Base-by-base conservation (phyloP, 1,140 invertebrate species). In the Ctenoplectra terminalis region DNA sequence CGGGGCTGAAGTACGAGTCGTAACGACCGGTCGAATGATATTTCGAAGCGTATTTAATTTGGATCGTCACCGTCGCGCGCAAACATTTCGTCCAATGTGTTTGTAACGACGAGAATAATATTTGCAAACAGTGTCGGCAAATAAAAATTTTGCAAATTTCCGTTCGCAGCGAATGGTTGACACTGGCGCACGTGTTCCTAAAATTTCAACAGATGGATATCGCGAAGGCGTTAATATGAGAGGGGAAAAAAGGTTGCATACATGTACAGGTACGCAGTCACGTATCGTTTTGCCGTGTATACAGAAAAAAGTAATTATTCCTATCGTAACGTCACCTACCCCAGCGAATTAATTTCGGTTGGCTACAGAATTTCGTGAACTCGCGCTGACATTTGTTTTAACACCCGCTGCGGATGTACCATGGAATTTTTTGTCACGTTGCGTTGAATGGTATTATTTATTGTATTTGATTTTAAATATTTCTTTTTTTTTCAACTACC, bases 11-110 rank as follows among this genome's bases (percentile, higher is more conserved):
- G 17, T 11, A 50, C 23, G 13, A n/a, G 29, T 23, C 15, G 4
- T 1, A 48, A 63, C 31, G 56, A 8, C 29, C 1, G 17, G 13
- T n/a, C 56, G 23, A 63, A 63, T 46, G 43, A 63, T 74, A 74
- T 61, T 48, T 63, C 74, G 74, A 26, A 50, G 64, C 37, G 63
- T 77, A 56, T 67, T 66, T 66, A 77, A 69, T 74, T 74, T 64
- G 58, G 15, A 64, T 61, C 23, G 72, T 63, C 29, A 48, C 43
- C 9, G 43, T n/a, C 5, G 29, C 29, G 66, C 20, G 29, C 29
- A 50, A 72, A 66, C 37, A 43, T 40, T 52, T 31, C 4, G 67
- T 50, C 11, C 20, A 46, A 64, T 76, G 34, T 13, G n/a, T 56
- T 58, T 9, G 52, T 15, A 72, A 43, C 50, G 50, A 23, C 0